These are phyloP conservation scores for Parasteatoda tepidariorum DNA, from an alignment of 1,140 invertebrate genomes.

Conservation along the genomic window DNA sequence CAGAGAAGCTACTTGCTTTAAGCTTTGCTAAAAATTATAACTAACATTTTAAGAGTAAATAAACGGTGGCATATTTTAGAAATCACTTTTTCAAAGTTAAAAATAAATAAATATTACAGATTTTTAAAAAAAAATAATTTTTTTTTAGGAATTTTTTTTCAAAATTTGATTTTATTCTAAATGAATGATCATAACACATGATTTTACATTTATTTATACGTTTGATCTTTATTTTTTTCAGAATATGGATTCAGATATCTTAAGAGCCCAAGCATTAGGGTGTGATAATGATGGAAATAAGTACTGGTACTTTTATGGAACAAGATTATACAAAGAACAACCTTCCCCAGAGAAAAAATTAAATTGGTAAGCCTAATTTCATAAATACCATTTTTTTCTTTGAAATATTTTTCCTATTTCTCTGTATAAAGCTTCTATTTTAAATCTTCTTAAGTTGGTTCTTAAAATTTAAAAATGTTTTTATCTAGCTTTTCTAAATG, in stretches of 20 bases:
- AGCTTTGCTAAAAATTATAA: no score
- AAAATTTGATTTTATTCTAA: no score
- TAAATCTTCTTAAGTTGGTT: background rate
- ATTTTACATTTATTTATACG: no score
- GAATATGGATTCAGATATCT: slow-evolving; percentile 87
- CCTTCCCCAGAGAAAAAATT: background rate
- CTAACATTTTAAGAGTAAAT: no score
- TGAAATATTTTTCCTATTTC: no score
- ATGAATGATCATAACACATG: no score
- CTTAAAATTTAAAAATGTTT: background rate
- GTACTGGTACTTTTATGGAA: slow-evolving; percentile 98
- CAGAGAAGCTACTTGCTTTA: no score
- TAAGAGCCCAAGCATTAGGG: slow-evolving; percentile 91
- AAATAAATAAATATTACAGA: no score
- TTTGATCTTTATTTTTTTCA: slow-evolving; percentile 17
- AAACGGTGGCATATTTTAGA: no score
- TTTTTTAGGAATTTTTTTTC: no score
- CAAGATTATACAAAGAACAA: slow-evolving; percentile 75
- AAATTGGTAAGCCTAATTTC: slow-evolving; percentile 13
- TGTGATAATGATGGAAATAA: slow-evolving; percentile 88
- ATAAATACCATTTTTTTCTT: background rate
- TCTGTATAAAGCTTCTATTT: background rate
- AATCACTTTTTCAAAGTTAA: no score
- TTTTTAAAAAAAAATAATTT: no score
- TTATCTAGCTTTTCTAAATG: background rate